Conservation (phyloP, 2,113 vertebrate genomes). For the Misgurnus mizolepis region DNA sequence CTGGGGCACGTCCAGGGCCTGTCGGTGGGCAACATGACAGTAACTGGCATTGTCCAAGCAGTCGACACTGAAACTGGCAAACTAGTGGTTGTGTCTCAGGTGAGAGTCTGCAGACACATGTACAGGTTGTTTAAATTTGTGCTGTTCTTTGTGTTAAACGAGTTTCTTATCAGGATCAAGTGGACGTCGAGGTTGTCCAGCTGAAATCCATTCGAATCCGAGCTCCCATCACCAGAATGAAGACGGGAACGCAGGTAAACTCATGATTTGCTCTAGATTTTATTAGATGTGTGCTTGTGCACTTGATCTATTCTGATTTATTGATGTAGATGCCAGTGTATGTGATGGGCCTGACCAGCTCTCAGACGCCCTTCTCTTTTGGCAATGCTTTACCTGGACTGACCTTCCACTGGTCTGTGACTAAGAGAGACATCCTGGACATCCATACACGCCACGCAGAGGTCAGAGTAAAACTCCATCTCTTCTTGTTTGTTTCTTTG, state of each 20-base stretch:
- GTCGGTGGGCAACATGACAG: conserved; percentile 77
- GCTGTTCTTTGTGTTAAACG: neutral
- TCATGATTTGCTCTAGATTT: neutral
- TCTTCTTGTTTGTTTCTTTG: no score
- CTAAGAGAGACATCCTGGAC: conserved; percentile 88
- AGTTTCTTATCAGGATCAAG: conserved; percentile 77
- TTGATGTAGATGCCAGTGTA: conserved; percentile 83
- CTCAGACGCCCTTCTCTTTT: conserved; percentile 93
- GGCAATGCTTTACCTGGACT: conserved; percentile 84
- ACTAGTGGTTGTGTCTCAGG: conserved; percentile 87
- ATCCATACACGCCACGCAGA: conserved; percentile 83
- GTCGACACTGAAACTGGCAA: conserved; percentile 89
- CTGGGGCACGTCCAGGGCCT: conserved; percentile 81
- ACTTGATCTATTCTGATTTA: neutral
- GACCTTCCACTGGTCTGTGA: conserved; percentile 91
- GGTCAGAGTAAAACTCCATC: conserved; percentile 67
- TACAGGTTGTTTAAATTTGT: neutral
- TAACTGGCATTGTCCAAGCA: conserved; percentile 88
- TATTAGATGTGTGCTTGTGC: neutral
- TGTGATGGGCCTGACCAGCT: conserved; percentile 88
- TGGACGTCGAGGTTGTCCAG: conserved; percentile 89
- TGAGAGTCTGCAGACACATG: conserved; percentile 56
- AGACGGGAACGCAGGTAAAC: conserved; percentile 83
- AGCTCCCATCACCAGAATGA: conserved; percentile 89
- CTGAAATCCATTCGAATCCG: conserved; percentile 85